phyloP scores from a whole-genome alignment of 2,797 vertebrate genomes.

The Siniperca undulata region DNA sequence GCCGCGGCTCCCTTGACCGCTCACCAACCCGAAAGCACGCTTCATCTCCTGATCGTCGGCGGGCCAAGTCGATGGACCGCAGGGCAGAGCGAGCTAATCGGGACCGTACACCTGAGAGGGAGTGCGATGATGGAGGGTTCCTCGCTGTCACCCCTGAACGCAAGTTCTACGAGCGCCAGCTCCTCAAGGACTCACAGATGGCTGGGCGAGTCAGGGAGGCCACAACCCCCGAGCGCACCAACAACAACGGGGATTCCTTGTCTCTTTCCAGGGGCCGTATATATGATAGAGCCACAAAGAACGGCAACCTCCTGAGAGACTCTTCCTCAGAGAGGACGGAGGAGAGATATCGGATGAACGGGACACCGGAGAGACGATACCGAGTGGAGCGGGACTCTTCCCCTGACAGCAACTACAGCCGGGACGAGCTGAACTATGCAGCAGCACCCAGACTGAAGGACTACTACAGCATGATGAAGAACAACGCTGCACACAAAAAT shows the following conservation, averaged over 20 bases:
- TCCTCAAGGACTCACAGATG: slow-evolving; percentile 77
- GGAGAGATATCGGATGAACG: slow-evolving; percentile 77
- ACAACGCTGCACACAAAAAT: slow-evolving; percentile 83
- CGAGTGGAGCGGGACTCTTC: slow-evolving; percentile 81
- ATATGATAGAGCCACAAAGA: slow-evolving; percentile 85
- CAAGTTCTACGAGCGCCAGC: slow-evolving; percentile 73
- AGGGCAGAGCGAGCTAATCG: slow-evolving; percentile 80
- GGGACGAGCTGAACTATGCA: slow-evolving; percentile 84
- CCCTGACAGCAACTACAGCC: slow-evolving; percentile 86
- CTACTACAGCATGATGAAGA: slow-evolving; percentile 87
- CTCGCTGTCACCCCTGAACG: slow-evolving; percentile 82
- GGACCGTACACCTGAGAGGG: slow-evolving; percentile 90
- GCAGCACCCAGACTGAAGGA: slow-evolving; percentile 87
- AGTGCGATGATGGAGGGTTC: slow-evolving; percentile 83
- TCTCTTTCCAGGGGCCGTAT: slow-evolving; percentile 82
- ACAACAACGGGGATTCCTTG: slow-evolving; percentile 71
- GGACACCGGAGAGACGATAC: slow-evolving; percentile 81
- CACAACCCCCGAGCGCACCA: slow-evolving; percentile 77
- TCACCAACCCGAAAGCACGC: slow-evolving; percentile 87
- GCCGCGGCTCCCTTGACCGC: slow-evolving; percentile 91
- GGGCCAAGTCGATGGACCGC: slow-evolving; percentile 88
- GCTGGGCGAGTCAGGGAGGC: slow-evolving; percentile 72
- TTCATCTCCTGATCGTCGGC: slow-evolving; percentile 88
- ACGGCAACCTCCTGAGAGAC: slow-evolving; percentile 86
- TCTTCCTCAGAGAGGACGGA: slow-evolving; percentile 87